Evolutionary conservation across 2,113 vertebrate species (phyloP).

Genomic region (Suncus etruscus): DNA sequence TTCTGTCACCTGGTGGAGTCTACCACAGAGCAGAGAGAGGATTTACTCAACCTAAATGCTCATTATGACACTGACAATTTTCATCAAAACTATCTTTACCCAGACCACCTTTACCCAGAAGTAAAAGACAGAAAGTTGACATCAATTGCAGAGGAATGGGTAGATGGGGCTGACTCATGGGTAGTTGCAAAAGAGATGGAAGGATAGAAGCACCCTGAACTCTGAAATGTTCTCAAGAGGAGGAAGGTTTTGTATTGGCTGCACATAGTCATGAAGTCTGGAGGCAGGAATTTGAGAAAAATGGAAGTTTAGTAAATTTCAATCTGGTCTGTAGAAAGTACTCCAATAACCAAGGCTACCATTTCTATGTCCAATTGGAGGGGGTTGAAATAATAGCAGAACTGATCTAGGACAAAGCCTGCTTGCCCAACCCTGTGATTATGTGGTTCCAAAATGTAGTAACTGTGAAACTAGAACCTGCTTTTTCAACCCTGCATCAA

Average conservation of each 20-base stretch:
- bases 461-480: background rate
- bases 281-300: background rate
- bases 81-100: background rate
- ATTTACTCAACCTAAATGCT: background rate
- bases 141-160: background rate
- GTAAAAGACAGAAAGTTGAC: background rate
- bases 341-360: accelerated
- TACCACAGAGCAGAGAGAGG: background rate
- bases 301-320: background rate
- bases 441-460: background rate
- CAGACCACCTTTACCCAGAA: background rate
- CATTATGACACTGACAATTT: background rate
- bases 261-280: background rate
- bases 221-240: background rate
- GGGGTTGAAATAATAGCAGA: background rate
- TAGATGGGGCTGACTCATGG: background rate
- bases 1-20: slow-evolving; percentile 16
- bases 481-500: background rate
- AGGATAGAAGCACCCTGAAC: background rate
- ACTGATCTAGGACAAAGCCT: background rate
- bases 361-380: background rate
- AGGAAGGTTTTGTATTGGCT: background rate
- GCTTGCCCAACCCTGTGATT: background rate
- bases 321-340: background rate
- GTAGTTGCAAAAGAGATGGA: background rate